phyloP scores from a whole-genome alignment of 2,888 invertebrate species.

The Villa cingulata region DNA sequence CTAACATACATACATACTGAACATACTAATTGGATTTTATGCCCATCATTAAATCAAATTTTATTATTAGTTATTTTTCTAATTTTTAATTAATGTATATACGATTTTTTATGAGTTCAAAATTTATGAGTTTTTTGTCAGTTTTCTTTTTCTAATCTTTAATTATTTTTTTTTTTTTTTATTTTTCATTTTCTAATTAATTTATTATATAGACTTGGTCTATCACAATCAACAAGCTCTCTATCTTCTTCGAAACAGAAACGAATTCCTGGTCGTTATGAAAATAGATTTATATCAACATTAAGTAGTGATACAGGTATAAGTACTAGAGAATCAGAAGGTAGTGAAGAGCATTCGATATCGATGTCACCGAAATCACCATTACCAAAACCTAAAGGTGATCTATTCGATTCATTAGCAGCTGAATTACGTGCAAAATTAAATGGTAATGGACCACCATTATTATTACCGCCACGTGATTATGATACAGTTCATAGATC shows the following conservation, averaged over 20 bases:
- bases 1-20: too few species aligned
- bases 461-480: conserved; percentile 82
- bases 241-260: conserved; percentile 14
- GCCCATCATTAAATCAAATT: too few species aligned
- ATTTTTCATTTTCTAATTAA: background rate
- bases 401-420: conserved; percentile 79
- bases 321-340: conserved; percentile 55
- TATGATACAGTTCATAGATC: conserved; percentile 77
- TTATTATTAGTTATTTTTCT: too few species aligned
- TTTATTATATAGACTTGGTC: background rate
- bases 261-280: conserved; percentile 23
- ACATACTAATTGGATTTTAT: too few species aligned
- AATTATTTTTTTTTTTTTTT: too few species aligned
- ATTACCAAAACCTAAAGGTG: conserved; percentile 45
- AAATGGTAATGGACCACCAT: conserved; percentile 50
- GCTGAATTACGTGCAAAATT: conserved; percentile 77
- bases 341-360: conserved; percentile 50
- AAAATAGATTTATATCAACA: conserved; percentile 52
- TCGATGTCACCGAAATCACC: conserved; percentile 29
- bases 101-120: too few species aligned
- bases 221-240: too few species aligned
- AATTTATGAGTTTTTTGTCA: too few species aligned
- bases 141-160: too few species aligned
- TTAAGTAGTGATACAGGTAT: conserved; percentile 60
- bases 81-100: too few species aligned